A percentile compares a stretch with the other conserved stretches of the same genome.
Conservation (phyloP, 2,888 invertebrate genomes). For the Erpobdella octoculata region DNA sequence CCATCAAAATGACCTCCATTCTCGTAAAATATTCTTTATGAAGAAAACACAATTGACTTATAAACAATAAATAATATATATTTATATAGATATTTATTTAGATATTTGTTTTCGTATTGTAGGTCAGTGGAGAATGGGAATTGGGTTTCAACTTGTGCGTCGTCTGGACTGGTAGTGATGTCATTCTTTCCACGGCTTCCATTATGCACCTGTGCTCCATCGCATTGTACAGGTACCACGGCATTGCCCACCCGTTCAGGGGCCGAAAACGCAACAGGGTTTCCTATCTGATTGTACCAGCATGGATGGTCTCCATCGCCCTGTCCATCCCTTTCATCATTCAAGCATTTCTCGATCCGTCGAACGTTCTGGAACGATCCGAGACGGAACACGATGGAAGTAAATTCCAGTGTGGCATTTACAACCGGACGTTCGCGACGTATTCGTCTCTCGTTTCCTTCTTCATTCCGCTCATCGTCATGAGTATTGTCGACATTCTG, state of each 20-base stretch:
- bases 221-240: constrained; percentile 38
- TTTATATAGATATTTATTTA: background rate
- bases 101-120: background rate
- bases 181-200: constrained; percentile 39
- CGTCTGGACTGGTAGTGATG: constrained; percentile 39
- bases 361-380: constrained; percentile 32
- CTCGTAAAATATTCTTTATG: background rate
- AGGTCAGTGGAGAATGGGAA: constrained; percentile 36
- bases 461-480: constrained; percentile 37
- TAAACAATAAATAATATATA: background rate
- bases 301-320: constrained; percentile 36
- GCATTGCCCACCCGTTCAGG: constrained; percentile 35
- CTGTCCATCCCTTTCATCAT: constrained; percentile 36
- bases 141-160: constrained; percentile 37
- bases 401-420: constrained; percentile 37
- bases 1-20: too few species aligned
- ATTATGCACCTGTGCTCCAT: constrained; percentile 39
- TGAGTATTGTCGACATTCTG: constrained; percentile 37
- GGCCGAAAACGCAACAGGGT: constrained; percentile 34
- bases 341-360: constrained; percentile 32
- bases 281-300: constrained; percentile 33
- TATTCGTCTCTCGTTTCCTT: constrained; percentile 39
- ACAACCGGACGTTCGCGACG: constrained; percentile 36
- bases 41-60: background rate
- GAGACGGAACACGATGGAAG: background rate